Evolutionary conservation across 2,888 invertebrate genomes (phyloP).

Genomic region (Brenthis hecate): DNA sequence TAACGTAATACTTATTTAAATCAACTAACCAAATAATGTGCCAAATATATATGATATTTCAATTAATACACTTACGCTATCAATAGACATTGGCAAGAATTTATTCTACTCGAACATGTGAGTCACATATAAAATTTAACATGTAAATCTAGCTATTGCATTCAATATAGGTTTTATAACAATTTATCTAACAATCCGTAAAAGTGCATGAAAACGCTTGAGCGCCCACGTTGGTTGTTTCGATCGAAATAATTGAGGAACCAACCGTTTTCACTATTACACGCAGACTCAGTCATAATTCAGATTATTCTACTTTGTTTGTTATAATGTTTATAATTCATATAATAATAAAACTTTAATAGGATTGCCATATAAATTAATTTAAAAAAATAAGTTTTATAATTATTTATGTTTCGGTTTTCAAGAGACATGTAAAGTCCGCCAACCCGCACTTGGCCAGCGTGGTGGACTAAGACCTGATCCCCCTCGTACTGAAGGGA

Average conservation of each 20-base stretch:
- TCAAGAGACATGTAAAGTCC: too few species aligned
- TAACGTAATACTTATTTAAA: too few species aligned
- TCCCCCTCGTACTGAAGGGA: too few species aligned
- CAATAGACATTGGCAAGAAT: conserved; percentile 4
- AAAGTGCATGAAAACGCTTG: conserved; percentile 29
- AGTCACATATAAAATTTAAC: background rate
- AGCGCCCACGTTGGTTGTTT: conserved; percentile 20
- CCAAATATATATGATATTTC: background rate
- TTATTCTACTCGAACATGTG: too few species aligned
- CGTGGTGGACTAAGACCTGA: too few species aligned
- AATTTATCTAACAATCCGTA: conserved; percentile 23
- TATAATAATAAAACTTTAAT: background rate
- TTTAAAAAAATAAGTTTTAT: too few species aligned
- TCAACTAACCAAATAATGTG: background rate
- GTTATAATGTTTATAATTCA: background rate
- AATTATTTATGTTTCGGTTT: too few species aligned
- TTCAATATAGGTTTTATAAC: conserved; percentile 15
- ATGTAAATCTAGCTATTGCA: background rate
- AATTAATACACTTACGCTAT: background rate
- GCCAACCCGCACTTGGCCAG: too few species aligned
- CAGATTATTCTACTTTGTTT: background rate
- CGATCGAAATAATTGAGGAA: conserved; percentile 30
- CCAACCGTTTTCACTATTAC: conserved; percentile 23
- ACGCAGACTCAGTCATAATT: conserved; percentile 14
- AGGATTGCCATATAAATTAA: too few species aligned